Conservation (phyloP, 1,140 invertebrate genomes). For the Drosophila lacteicornis region DNA sequence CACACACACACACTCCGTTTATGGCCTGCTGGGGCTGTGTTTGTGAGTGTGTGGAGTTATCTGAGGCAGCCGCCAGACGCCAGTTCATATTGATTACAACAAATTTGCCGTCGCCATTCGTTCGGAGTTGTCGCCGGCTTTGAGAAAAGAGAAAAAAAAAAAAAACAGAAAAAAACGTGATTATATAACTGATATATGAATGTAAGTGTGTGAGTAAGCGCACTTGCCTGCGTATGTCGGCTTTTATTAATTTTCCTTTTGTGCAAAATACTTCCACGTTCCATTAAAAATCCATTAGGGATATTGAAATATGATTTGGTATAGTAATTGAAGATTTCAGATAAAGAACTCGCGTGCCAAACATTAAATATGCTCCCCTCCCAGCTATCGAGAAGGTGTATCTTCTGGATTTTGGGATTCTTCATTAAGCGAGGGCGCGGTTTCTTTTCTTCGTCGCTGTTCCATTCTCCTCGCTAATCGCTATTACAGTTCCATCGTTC, state of each 20-base stretch:
- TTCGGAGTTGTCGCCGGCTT: conserved; percentile 48
- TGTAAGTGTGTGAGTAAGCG: conserved; percentile 10
- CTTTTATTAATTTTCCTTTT: conserved; percentile 39
- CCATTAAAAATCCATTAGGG: conserved; percentile 49
- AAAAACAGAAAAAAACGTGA: conserved; percentile 28
- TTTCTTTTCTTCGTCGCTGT: neutral
- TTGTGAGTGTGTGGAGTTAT: conserved; percentile 62
- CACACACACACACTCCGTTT: conserved; percentile 36
- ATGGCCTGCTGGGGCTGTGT: conserved; percentile 34
- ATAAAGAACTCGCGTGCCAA: neutral
- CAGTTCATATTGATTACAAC: conserved; percentile 83
- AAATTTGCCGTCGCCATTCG: conserved; percentile 78
- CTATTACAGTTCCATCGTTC: conserved; percentile 6
- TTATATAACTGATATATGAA: conserved; percentile 47
- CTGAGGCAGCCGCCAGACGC: conserved; percentile 74
- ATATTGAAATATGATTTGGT: conserved; percentile 47
- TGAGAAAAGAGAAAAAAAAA: conserved; percentile 20
- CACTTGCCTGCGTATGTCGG: conserved; percentile 11
- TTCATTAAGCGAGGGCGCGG: neutral
- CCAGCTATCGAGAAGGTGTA: neutral
- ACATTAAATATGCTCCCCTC: neutral
- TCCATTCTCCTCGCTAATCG: conserved; percentile 9
- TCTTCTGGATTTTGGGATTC: neutral
- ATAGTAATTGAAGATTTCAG: conserved; percentile 23
- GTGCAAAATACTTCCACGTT: conserved; percentile 32